Conservation (phyloP, 2,797 vertebrate genomes). For the Uromys caudimaculatus region DNA sequence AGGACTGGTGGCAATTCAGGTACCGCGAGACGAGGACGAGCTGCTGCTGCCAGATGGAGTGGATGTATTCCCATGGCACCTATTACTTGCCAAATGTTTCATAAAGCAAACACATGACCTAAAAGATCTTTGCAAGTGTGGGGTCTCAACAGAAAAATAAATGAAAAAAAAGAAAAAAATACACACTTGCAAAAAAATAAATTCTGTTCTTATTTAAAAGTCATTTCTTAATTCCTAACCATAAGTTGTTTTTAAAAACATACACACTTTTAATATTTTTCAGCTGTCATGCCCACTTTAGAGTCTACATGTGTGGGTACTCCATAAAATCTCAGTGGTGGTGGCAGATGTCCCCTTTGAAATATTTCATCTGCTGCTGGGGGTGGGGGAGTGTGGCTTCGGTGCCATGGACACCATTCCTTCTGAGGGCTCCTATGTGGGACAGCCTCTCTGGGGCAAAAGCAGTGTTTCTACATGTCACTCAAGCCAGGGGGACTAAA, state of each 20-base stretch:
- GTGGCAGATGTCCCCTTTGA: conserved; percentile 86
- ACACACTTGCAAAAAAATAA: conserved; percentile 79
- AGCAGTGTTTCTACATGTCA: conserved; percentile 70
- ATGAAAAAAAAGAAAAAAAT: conserved; percentile 65
- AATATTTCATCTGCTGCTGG: conserved; percentile 84
- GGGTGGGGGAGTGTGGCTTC: conserved; percentile 79
- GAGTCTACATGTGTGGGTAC: conserved; percentile 83
- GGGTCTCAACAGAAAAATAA: conserved; percentile 83
- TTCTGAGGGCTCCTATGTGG: not conserved
- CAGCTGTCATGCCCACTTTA: conserved; percentile 82
- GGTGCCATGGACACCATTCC: conserved; percentile 70
- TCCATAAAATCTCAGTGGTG: conserved; percentile 79
- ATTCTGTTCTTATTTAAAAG: conserved; percentile 86
- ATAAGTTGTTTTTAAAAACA: conserved; percentile 88
- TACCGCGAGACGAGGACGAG: conserved; percentile 86
- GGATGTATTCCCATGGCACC: conserved; percentile 88
- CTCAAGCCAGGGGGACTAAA: conserved; percentile 64
- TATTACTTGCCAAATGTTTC: conserved; percentile 90
- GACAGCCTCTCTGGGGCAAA: conserved; percentile 73
- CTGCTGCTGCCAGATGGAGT: conserved; percentile 90
- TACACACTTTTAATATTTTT: conserved; percentile 79
- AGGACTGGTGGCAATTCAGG: conserved; percentile 86
- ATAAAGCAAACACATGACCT: conserved; percentile 91
- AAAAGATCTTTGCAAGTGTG: conserved; percentile 88
- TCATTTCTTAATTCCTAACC: conserved; percentile 85